Evolutionary conservation across 2,797 vertebrate species (phyloP).

Genomic region (Pristis pectinata): DNA sequence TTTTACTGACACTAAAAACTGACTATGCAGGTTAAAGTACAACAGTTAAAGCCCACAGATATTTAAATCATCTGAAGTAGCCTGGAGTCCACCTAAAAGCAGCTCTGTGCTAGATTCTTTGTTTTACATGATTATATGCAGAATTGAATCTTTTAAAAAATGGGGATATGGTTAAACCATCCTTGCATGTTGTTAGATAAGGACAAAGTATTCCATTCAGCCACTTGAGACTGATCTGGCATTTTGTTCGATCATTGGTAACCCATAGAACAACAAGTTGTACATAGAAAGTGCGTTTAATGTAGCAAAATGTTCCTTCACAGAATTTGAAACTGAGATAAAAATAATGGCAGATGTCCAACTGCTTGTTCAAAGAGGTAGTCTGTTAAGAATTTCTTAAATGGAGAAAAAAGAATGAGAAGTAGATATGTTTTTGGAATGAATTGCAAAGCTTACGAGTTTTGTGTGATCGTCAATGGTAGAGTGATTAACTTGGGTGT

Average conservation of each 20-base stretch:
- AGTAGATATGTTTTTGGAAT: no score
- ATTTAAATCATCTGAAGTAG: neutral
- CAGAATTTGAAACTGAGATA: no score
- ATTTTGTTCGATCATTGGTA: neutral
- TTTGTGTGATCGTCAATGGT: no score
- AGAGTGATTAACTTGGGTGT: no score
- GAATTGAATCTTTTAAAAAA: neutral
- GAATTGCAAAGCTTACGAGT: no score
- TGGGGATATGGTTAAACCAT: neutral
- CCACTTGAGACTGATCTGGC: neutral
- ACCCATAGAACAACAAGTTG: neutral
- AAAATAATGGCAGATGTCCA: no score
- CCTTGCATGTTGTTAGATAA: neutral
- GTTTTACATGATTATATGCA: neutral
- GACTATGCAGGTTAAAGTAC: neutral
- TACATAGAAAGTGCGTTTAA: no score
- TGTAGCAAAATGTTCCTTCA: no score
- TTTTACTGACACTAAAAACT: neutral
- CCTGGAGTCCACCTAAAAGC: neutral
- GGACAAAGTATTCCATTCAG: neutral
- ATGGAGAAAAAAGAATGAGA: no score
- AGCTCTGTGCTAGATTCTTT: neutral
- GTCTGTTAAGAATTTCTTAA: no score
- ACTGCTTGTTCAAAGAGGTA: no score
- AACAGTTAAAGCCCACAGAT: neutral